Evolutionary conservation across 2,113 vertebrate species (phyloP).

Genomic region (Serranochromis macrocephalus): DNA sequence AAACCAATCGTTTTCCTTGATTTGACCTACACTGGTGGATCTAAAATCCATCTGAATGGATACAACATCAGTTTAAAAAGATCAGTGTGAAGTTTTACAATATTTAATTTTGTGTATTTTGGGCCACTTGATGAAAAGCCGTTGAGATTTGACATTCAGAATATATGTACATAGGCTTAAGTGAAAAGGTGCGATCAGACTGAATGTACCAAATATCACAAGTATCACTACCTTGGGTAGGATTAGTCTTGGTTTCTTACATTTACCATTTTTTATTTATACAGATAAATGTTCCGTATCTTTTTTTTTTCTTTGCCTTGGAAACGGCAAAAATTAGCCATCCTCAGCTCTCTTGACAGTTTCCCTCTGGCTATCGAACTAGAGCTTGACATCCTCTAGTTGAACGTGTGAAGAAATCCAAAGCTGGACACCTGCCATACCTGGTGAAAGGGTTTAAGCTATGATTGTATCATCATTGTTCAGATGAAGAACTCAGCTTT

Average conservation of each 20-base stretch:
- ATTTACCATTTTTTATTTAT: not conserved
- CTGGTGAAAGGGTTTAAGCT: not conserved
- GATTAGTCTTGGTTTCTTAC: not conserved
- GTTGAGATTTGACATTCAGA: not conserved
- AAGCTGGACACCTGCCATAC: not conserved
- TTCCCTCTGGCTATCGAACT: not conserved
- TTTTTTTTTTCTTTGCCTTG: not conserved
- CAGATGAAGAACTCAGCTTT: not conserved
- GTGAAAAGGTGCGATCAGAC: not conserved
- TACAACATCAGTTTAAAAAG: not conserved
- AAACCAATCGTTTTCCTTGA: not conserved
- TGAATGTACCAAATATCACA: not conserved
- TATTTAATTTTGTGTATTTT: not conserved
- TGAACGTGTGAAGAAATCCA: not conserved
- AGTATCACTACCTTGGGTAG: not conserved
- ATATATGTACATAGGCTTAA: not conserved
- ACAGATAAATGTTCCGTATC: not conserved
- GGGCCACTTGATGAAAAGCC: not conserved
- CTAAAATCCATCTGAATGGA: not conserved
- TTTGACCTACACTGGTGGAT: not conserved
- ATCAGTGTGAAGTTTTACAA: not conserved
- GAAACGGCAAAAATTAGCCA: not conserved
- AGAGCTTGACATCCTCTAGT: not conserved
- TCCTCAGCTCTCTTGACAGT: not conserved
- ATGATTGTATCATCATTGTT: not conserved